Conservation (phyloP, 2,888 invertebrate species). For the Chloroclystis v-ata region DNA sequence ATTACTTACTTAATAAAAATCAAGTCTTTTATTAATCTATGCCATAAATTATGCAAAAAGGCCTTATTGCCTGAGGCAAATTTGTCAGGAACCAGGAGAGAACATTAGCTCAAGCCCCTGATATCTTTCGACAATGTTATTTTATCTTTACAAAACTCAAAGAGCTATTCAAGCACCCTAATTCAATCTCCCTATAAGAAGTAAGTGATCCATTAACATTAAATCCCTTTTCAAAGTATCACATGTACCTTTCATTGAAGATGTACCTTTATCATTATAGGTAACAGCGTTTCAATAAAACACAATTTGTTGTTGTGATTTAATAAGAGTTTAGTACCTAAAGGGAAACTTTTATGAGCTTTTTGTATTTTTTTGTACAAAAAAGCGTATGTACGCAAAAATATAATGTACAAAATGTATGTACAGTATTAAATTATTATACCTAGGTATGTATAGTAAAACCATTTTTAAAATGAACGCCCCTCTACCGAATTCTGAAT, state of each 20-base stretch:
- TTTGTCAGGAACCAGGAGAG: neutral
- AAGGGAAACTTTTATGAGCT: neutral
- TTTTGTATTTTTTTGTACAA: neutral
- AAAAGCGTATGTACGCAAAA: no score
- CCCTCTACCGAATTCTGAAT: no score
- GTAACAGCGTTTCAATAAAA: neutral
- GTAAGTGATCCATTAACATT: slow-evolving; percentile 6
- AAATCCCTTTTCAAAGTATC: slow-evolving; percentile 9
- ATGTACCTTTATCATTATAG: neutral
- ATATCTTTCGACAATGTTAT: neutral
- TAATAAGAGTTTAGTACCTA: neutral
- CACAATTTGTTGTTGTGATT: neutral
- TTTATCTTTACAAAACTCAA: neutral
- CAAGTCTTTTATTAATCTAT: no score
- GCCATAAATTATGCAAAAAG: no score
- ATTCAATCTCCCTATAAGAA: slow-evolving; percentile 1
- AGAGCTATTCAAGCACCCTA: neutral
- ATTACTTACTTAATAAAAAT: no score
- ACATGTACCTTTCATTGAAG: neutral
- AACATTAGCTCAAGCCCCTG: neutral
- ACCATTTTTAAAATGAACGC: no score
- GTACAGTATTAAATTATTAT: no score
- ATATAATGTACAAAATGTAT: no score
- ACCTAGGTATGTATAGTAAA: no score
- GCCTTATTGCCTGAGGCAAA: no score